Conservation (phyloP, 2,888 invertebrate genomes). For the Euclidia mi region DNA sequence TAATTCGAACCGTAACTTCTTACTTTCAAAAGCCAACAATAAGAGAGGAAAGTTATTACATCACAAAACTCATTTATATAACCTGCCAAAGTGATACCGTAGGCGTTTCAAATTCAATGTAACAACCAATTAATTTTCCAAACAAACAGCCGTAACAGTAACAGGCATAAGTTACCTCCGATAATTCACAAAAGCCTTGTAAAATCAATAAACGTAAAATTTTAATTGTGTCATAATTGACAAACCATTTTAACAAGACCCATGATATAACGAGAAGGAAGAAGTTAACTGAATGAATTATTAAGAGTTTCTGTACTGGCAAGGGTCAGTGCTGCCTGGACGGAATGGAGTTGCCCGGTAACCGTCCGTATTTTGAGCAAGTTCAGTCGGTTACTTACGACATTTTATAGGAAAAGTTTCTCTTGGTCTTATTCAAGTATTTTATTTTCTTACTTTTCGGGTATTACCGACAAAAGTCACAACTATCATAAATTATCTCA, state of each 20-base stretch:
- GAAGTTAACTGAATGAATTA: constrained; percentile 26
- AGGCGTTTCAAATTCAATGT: constrained; percentile 2
- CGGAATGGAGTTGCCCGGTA: constrained; percentile 17
- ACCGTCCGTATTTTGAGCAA: constrained; percentile 44
- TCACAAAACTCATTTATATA: not conserved
- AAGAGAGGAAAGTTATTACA: too few species aligned
- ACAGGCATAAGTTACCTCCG: constrained; percentile 25
- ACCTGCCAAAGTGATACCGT: not conserved
- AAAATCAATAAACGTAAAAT: constrained; percentile 55
- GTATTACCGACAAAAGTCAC: constrained; percentile 39
- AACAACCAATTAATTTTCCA: constrained; percentile 11
- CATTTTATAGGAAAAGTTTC: constrained; percentile 58
- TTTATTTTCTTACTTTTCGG: constrained; percentile 49
- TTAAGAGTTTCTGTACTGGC: constrained; percentile 27
- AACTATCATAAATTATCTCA: constrained; percentile 41
- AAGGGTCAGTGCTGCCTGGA: constrained; percentile 39
- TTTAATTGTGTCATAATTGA: constrained; percentile 52
- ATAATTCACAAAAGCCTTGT: constrained; percentile 42
- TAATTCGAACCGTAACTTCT: too few species aligned
- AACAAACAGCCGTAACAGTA: constrained; percentile 19
- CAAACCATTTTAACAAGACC: constrained; percentile 43
- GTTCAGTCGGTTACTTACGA: constrained; percentile 44
- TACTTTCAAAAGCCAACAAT: too few species aligned
- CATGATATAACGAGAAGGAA: constrained; percentile 29
- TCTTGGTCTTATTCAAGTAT: constrained; percentile 37